Base-by-base conservation (phyloP, 1,140 invertebrate species). In the Micrasema longulum region DNA sequence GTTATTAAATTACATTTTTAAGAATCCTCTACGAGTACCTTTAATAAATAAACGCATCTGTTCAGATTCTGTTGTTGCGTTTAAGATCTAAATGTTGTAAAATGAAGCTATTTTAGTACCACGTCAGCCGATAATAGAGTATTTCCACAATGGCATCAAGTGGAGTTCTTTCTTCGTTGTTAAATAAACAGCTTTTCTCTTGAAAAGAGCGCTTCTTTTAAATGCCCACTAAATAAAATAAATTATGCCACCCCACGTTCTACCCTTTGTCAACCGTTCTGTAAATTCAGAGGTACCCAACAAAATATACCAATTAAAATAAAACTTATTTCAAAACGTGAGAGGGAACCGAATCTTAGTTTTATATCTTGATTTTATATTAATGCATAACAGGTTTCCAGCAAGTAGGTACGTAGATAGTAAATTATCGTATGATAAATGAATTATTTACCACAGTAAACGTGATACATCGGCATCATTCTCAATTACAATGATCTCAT, bases 181-280 rank as follows among this genome's bases (percentile, higher is more conserved):
- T 71, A 71, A 74, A 74, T 74, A 74, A 74, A 74, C 73, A 74
- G 60, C 41, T 57, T 66, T 73, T 64, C 66, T 48, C 66, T 66
- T 41, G 68, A 52, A 64, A 53, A 53, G 69, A 68, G 73, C 73
- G 57, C 69, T 22, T 71, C 65, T 75, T 71, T 75, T 75, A 75
- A 75, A 71, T 71, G 64, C 65, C 65, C 69, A 63, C 73, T 75
- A 75, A 75, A 75, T 75, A 75, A 75, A 75, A 69, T 75, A 75
- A 71, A 75, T 75, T 75, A 75, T 75, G 73, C 73, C 64, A 64
- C 69, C 65, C 70, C 65, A 71, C 73, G 73, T 69, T 64, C 69
- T 68, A 38, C 47, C 62, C 23, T 64, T 36, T 52, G 47, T 55
- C 65, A 26, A 22, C 16, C 36, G 43, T 11, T 52, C 7, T 22